Conservation (phyloP, 2,888 invertebrate species). For the Autographa pulchrina region DNA sequence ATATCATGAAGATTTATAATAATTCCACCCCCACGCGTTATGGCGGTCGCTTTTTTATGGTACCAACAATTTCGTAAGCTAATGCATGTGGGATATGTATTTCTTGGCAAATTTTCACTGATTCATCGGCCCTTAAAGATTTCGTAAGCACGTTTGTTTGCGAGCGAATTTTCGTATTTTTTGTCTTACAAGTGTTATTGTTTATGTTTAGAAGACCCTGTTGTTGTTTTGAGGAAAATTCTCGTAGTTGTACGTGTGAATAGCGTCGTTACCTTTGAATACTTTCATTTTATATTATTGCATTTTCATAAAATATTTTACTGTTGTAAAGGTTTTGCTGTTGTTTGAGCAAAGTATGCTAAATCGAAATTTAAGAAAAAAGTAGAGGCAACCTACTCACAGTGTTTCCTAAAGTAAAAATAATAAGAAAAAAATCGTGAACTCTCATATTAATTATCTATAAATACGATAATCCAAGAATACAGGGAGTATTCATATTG, state of each 20-base stretch:
- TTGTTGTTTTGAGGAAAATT: conserved; percentile 23
- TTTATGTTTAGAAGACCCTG: conserved; percentile 29
- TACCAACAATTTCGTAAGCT: conserved; percentile 79
- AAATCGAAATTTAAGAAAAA: background rate
- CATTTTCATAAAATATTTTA: background rate
- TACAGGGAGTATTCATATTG: no score
- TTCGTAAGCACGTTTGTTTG: conserved; percentile 41
- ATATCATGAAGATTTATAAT: conserved; percentile 89
- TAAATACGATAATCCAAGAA: background rate
- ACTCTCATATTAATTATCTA: no score
- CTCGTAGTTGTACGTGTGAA: conserved; percentile 3
- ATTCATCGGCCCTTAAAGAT: conserved; percentile 59
- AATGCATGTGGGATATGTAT: conserved; percentile 75
- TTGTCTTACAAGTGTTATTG: conserved; percentile 35
- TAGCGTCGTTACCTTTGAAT: conserved; percentile 14
- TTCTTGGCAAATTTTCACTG: conserved; percentile 68
- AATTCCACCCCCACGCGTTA: conserved; percentile 81
- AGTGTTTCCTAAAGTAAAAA: background rate
- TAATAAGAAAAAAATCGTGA: no score
- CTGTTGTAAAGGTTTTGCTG: background rate
- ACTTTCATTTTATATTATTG: background rate
- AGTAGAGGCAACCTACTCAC: background rate
- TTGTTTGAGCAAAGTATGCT: background rate
- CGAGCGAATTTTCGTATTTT: conserved; percentile 42
- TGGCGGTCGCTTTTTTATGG: conserved; percentile 80